phyloP scores from a whole-genome alignment of 1,140 invertebrate species.

The Diachasmimorpha longicaudata region DNA sequence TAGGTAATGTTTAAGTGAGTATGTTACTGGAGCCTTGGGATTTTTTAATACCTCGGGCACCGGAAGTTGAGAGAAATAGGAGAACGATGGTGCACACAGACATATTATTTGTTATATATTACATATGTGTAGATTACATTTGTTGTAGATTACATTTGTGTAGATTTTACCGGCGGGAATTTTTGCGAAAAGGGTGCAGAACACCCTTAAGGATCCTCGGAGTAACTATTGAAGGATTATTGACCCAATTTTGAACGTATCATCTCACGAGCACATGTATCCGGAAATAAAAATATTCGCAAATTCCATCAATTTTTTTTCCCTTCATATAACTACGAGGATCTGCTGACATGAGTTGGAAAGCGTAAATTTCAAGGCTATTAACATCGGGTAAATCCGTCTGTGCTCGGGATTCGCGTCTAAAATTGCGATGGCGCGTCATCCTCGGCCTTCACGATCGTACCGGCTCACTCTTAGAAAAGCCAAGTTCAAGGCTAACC shows the following conservation, averaged over 20 bases:
- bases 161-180: too few species aligned
- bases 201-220: too few species aligned
- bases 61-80: conserved; percentile 3
- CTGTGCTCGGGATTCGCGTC: conserved; percentile 31
- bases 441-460: conserved; percentile 17
- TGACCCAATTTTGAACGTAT: too few species aligned
- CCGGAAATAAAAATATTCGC: too few species aligned
- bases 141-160: too few species aligned
- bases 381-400: conserved; percentile 49
- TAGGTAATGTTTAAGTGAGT: background rate
- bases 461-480: conserved; percentile 38
- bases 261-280: too few species aligned
- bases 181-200: too few species aligned
- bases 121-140: too few species aligned
- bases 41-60: conserved; percentile 36
- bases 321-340: background rate
- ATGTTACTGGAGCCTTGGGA: conserved; percentile 25
- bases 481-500: conserved; percentile 54
- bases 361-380: conserved; percentile 35
- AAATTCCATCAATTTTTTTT: background rate
- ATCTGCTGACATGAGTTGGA: conserved; percentile 9
- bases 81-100: background rate
- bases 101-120: background rate
- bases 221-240: too few species aligned
- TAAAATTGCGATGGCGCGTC: conserved; percentile 49